Evolutionary conservation across 2,113 vertebrate genomes (phyloP).

Genomic region (Dipodomys stephensi): DNA sequence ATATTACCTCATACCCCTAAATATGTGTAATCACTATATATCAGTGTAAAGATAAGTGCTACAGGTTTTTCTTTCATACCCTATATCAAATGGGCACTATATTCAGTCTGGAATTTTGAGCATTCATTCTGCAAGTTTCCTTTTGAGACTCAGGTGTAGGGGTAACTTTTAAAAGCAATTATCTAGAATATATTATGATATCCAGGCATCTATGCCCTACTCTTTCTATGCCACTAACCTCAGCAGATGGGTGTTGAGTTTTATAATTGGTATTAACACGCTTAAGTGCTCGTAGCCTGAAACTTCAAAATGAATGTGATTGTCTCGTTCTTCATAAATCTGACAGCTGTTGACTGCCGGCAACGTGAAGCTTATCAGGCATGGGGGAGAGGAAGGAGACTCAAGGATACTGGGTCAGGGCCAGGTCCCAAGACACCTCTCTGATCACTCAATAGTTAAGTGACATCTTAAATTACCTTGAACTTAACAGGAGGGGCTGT

Average conservation of each 20-base stretch:
- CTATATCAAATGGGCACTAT: background rate
- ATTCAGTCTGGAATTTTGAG: slow-evolving; percentile 63
- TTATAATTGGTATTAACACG: background rate
- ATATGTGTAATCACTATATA: background rate
- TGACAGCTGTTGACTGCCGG: slow-evolving; percentile 30
- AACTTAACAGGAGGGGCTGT: background rate
- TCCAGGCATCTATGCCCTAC: background rate
- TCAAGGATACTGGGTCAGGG: background rate
- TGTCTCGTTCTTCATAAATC: background rate
- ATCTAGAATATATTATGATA: background rate
- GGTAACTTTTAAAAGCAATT: slow-evolving; percentile 50
- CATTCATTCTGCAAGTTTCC: slow-evolving; percentile 73
- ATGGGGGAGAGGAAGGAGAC: background rate
- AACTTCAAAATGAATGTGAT: background rate
- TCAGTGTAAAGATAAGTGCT: background rate
- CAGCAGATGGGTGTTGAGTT: background rate
- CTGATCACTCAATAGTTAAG: background rate
- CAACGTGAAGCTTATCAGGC: background rate
- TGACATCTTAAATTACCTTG: background rate
- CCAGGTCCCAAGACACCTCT: background rate
- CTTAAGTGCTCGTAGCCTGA: background rate
- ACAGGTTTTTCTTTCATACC: slow-evolving; percentile 32
- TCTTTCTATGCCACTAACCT: background rate
- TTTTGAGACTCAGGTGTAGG: slow-evolving; percentile 62
- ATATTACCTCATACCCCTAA: background rate